These are phyloP conservation scores for Drosophila mercatorum DNA, from an alignment of 2,888 invertebrate species.

Conservation along the genomic window DNA sequence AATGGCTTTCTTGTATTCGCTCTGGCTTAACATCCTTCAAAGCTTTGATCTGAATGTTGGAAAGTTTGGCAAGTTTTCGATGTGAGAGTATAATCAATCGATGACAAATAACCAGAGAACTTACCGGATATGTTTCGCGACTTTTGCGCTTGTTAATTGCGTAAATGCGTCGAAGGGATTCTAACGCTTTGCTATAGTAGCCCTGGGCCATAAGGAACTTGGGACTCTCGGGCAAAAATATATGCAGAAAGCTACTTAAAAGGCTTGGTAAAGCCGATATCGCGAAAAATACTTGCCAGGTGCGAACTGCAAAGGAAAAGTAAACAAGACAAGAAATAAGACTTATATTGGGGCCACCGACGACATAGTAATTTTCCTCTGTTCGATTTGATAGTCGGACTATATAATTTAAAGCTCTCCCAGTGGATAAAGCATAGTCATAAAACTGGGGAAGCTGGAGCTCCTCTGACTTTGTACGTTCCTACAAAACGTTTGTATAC, in stretches of 20 bases:
- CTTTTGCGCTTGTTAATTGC: conserved; percentile 87
- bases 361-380: background rate
- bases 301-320: conserved; percentile 49
- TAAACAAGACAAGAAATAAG: background rate
- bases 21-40: conserved; percentile 56
- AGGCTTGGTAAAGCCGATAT: conserved; percentile 65
- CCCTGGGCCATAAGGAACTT: conserved; percentile 82
- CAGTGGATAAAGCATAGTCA: background rate
- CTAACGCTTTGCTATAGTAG: conserved; percentile 71
- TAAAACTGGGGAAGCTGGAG: background rate
- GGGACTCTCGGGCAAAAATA: conserved; percentile 80
- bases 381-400: background rate
- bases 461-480: background rate
- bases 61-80: background rate
- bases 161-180: conserved; percentile 86
- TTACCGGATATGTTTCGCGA: conserved; percentile 88
- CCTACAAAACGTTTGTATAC: background rate
- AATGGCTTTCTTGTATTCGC: background rate
- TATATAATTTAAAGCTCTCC: background rate
- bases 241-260: conserved; percentile 56
- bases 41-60: conserved; percentile 36
- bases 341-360: background rate
- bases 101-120: background rate
- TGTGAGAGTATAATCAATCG: background rate
- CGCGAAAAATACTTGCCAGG: conserved; percentile 76